phyloP scores from a whole-genome alignment of 1,140 invertebrate genomes.

The Schlechtendalia chinensis region DNA sequence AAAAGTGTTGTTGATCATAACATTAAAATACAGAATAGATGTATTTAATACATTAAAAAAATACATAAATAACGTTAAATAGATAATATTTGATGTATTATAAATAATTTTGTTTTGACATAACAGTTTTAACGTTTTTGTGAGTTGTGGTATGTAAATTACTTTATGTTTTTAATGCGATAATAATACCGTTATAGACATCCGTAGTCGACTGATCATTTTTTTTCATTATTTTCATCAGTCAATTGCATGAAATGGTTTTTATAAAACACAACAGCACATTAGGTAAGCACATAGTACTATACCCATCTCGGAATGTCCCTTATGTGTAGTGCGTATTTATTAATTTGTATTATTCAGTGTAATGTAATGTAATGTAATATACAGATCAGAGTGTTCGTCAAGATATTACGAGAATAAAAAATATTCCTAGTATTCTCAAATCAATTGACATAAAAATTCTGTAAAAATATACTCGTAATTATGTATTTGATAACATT shows the following conservation, averaged over 20 bases:
- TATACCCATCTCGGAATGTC: not conserved
- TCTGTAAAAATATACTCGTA: not conserved
- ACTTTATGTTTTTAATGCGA: not conserved
- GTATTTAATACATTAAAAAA: too few species aligned
- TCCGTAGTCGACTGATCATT: not conserved
- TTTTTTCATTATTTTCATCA: constrained; percentile 2
- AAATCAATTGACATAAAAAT: constrained; percentile 1
- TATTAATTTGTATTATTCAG: constrained; percentile 1
- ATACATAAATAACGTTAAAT: too few species aligned
- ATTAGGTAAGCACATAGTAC: constrained; percentile 16
- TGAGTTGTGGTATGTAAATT: constrained; percentile 3
- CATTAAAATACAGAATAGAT: too few species aligned
- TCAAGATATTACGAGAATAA: not conserved
- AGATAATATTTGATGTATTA: too few species aligned
- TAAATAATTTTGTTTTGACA: not conserved
- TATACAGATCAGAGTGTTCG: too few species aligned
- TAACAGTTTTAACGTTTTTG: not conserved
- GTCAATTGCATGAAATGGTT: constrained; percentile 9
- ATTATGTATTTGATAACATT: too few species aligned
- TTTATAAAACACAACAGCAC: constrained; percentile 17
- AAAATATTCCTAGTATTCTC: constrained; percentile 3
- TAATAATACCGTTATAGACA: not conserved
- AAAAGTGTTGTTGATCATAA: too few species aligned
- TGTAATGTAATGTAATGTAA: too few species aligned
- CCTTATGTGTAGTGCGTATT: constrained; percentile 6